Conservation (phyloP, 2,888 invertebrate genomes). For the Dynastes tityus region DNA sequence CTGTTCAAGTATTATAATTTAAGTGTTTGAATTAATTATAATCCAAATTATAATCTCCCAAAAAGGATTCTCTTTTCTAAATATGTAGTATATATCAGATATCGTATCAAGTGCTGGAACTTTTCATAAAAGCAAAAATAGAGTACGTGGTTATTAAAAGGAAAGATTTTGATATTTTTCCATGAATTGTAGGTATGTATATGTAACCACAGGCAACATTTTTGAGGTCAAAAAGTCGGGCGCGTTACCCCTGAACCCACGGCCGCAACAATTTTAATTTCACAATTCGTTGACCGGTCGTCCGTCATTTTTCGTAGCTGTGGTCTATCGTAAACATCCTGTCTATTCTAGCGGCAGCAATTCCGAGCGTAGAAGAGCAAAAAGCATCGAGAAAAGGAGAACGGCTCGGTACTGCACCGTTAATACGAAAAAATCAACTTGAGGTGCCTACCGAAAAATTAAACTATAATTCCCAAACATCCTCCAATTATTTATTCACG, state of each 20-base stretch:
- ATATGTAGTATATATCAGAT: too few species aligned
- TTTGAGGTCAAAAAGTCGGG: not conserved
- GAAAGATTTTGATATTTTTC: not conserved
- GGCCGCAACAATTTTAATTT: conserved; percentile 12
- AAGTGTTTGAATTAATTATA: too few species aligned
- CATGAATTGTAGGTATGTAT: not conserved
- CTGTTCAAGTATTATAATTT: too few species aligned
- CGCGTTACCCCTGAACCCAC: not conserved
- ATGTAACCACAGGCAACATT: not conserved
- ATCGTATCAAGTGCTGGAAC: too few species aligned
- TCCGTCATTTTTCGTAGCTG: conserved; percentile 13
- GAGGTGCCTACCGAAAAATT: conserved; percentile 29
- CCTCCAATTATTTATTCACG: conserved; percentile 42
- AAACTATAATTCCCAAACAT: conserved; percentile 43
- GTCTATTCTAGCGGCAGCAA: not conserved
- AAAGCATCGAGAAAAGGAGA: not conserved
- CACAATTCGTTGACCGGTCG: not conserved
- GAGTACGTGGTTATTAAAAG: too few species aligned
- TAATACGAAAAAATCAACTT: conserved; percentile 23
- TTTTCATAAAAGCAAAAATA: too few species aligned
- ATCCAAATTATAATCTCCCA: too few species aligned
- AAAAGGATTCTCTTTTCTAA: too few species aligned
- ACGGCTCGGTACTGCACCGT: not conserved
- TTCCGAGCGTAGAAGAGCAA: not conserved
- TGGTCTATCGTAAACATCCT: not conserved